Percentiles rank a stretch among this genome's conserved stretches.
These are phyloP conservation scores for Aspidapion aeneum DNA, from an alignment of 2,888 invertebrate genomes.

Conservation along the genomic window DNA sequence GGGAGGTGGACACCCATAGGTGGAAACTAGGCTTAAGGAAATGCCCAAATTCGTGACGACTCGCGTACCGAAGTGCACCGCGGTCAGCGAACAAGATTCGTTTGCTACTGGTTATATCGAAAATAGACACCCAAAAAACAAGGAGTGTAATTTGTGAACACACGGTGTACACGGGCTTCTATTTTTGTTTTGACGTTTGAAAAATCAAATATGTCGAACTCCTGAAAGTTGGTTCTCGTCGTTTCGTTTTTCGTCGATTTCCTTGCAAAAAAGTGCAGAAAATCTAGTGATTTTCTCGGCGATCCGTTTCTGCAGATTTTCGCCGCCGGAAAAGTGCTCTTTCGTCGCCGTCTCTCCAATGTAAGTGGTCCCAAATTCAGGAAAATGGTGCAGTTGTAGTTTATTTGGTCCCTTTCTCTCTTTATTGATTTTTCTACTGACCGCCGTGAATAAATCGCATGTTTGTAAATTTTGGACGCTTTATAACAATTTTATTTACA, in stretches of 20 bases:
- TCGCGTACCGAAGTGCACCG: too few species aligned
- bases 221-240: background rate
- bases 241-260: background rate
- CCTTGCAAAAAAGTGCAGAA: background rate
- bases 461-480: too few species aligned
- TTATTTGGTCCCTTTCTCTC: too few species aligned
- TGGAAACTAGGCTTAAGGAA: too few species aligned
- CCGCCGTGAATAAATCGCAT: too few species aligned
- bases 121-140: too few species aligned
- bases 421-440: background rate
- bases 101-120: too few species aligned
- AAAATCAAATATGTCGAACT: background rate
- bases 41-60: too few species aligned
- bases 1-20: too few species aligned
- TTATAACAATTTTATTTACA: too few species aligned
- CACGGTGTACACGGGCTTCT: background rate
- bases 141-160: too few species aligned
- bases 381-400: background rate
- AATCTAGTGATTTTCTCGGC: background rate
- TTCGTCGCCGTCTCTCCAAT: background rate
- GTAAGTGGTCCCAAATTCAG: background rate
- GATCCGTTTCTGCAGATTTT: background rate
- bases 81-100: too few species aligned
- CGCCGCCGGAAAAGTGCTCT: background rate
- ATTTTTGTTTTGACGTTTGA: background rate